These are phyloP conservation scores for Cybosia mesomella DNA, from an alignment of 2,888 invertebrate species.

Conservation along the genomic window DNA sequence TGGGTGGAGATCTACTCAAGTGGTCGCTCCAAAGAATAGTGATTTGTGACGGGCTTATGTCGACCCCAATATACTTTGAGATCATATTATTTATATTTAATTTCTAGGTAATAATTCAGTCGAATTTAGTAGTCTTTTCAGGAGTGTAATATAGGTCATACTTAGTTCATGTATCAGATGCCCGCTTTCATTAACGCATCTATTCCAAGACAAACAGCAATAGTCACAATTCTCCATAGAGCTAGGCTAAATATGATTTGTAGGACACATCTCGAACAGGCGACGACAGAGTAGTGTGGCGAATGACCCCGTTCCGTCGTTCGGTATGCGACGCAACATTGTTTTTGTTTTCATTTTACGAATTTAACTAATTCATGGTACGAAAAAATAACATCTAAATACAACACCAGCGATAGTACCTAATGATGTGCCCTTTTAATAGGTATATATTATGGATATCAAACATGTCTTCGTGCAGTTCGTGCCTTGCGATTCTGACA, in stretches of 20 bases:
- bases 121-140: conserved; percentile 31
- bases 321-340: conserved; percentile 54
- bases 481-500: conserved; percentile 3
- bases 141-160: conserved; percentile 61
- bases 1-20: background rate
- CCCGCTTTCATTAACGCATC: conserved; percentile 70
- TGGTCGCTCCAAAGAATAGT: background rate
- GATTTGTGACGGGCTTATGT: no score
- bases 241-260: conserved; percentile 81
- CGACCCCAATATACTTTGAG: background rate
- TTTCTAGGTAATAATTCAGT: conserved; percentile 32
- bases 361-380: conserved; percentile 40
- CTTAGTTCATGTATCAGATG: conserved; percentile 67
- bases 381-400: conserved; percentile 43
- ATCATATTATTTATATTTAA: conserved; percentile 12
- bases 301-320: conserved; percentile 73
- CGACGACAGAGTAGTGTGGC: conserved; percentile 67
- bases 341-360: conserved; percentile 52
- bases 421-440: conserved; percentile 27
- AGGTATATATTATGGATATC: background rate
- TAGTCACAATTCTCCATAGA: conserved; percentile 73
- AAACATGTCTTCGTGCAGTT: no score
- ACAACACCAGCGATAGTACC: conserved; percentile 23
- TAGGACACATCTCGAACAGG: conserved; percentile 73
- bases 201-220: conserved; percentile 78